Percentiles rank a stretch among this genome's conserved stretches.
phyloP scores from a whole-genome alignment of 2,888 invertebrate genomes.

The Drosophila paranaensis region DNA sequence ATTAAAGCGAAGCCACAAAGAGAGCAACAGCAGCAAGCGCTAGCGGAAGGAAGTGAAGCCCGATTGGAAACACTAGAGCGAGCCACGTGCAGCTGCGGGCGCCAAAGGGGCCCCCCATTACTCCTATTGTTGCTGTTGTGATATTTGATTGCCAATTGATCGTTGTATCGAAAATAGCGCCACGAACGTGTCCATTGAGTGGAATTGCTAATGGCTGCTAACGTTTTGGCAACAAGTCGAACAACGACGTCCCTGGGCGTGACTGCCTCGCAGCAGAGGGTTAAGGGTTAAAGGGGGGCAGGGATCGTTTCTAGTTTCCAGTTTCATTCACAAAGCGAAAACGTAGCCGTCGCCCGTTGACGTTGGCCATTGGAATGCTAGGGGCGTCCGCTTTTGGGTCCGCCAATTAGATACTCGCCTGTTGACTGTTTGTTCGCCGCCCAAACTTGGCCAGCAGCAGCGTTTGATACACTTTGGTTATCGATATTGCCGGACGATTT shows the following conservation, averaged over 20 bases:
- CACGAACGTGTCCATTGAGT: conserved; percentile 37
- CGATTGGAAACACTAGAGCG: conserved; percentile 9
- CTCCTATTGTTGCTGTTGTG: conserved; percentile 27
- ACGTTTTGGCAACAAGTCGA: conserved; percentile 34
- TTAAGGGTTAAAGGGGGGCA: neutral
- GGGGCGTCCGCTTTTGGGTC: conserved; percentile 39
- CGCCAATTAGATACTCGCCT: conserved; percentile 40
- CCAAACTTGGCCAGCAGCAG: conserved; percentile 56
- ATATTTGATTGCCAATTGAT: conserved; percentile 69
- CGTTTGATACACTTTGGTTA: conserved; percentile 75
- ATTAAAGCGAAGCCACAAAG: conserved; percentile 33
- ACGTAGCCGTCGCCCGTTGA: conserved; percentile 22
- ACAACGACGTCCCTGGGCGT: conserved; percentile 20
- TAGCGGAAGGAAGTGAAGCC: conserved; percentile 20
- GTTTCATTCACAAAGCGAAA: conserved; percentile 59
- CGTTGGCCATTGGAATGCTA: conserved; percentile 47
- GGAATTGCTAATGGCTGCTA: conserved; percentile 39
- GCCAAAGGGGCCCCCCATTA: conserved; percentile 32
- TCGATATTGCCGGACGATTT: conserved; percentile 41
- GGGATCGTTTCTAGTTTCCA: conserved; percentile 9
- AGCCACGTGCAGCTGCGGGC: conserved; percentile 20
- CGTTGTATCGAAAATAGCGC: conserved; percentile 70
- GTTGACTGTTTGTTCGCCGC: neutral
- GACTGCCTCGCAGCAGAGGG: neutral
- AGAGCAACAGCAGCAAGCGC: conserved; percentile 27